Base-by-base conservation (phyloP, 1,140 invertebrate genomes). In the Gonioctena quinquepunctata region DNA sequence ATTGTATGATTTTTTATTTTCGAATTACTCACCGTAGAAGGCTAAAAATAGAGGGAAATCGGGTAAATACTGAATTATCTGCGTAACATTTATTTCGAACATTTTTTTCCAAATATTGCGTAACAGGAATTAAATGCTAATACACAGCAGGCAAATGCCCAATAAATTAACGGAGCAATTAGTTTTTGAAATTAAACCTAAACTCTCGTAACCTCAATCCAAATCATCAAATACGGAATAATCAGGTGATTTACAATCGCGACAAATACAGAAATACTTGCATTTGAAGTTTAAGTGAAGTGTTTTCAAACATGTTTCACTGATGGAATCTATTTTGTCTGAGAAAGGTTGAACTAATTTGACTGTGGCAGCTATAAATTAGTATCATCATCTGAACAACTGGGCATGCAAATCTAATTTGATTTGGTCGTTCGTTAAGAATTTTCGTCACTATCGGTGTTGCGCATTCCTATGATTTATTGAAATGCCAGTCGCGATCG, bases 241-340 rank as follows among this genome's bases (percentile, higher is more conserved):
- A 56, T 56, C 0, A 56, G 52, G 52, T 56, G 52, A 56, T 56
- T 56, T 56, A 56, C 19, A 56, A 23, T 56, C 52, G 11, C 22
- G 22, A 23, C 52, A 56, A 56, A 5, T 23, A 19, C 7, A 6
- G 33, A 1, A n/a, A 42, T 1, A 42, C 2, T 8, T 11, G 16
- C 33, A n/a, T 42, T 42, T 42, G 16, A 11, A 42, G 33, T n/a
- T 11, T n/a, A n/a, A 42, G 16, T n/a, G 16, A 42, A 42, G 1
- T 11, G 16, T 42, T 11, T 42, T 42, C 8, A 8, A 11, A 42
- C 33, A 8, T 11, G 16, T 42, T 8, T 42, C 8, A 42, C 16
- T n/a, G n/a, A n/a, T n/a, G n/a, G n/a, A n/a, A n/a, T n/a, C n/a
- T n/a, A n/a, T n/a, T n/a, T n/a, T 42, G 33, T 42, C 33, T 42